Evolutionary conservation across 2,888 invertebrate species (phyloP), one percentile per base, ranked within the genome.

Genomic region (Enchytraeus crypticus): DNA sequence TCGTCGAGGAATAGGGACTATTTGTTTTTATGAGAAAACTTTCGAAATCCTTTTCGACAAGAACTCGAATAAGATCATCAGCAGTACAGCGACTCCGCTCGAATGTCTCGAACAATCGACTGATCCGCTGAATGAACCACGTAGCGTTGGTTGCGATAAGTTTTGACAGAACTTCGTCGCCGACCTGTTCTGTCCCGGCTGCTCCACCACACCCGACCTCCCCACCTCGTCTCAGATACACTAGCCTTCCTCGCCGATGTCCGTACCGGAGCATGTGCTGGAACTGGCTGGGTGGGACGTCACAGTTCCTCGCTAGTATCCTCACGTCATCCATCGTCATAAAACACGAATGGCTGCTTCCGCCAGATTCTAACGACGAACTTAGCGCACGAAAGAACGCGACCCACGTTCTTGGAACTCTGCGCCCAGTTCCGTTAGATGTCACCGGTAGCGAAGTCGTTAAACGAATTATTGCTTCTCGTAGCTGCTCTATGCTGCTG

Each of bases 401-500:
- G 33, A 66, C 53, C 69, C 69, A 69, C 57, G 53, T 63, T 3
- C 55, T 51, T 0, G 69, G 69, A 21, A 69, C 64, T 18, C 66
- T 62, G 30, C 62, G 30, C 46, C 64, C 33, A 59, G 64, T 18
- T 54, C 53, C 46, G 51, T 51, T 23, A n/a, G n/a, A n/a, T n/a
- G n/a, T n/a, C n/a, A n/a, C n/a, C n/a, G n/a, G n/a, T n/a, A n/a
- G n/a, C 55, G 57, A 18, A 33, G 30, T 43, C 5, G 67, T 63
- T 47, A 66, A 51, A 11, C 65, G 43, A 5, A 69, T 51, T 27
- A 69, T 64, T 47, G 69, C 69, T 55, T 61, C 59, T 56, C 67
- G 69, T 47, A 69, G 64, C 56, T 67, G 68, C 33, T 69, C 68
- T 51, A 67, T 60, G 59, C 66, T 67, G 56, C 63, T 55, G 53